Evolutionary conservation across 2,113 vertebrate genomes (phyloP).

Genomic region (Grantiella picta): DNA sequence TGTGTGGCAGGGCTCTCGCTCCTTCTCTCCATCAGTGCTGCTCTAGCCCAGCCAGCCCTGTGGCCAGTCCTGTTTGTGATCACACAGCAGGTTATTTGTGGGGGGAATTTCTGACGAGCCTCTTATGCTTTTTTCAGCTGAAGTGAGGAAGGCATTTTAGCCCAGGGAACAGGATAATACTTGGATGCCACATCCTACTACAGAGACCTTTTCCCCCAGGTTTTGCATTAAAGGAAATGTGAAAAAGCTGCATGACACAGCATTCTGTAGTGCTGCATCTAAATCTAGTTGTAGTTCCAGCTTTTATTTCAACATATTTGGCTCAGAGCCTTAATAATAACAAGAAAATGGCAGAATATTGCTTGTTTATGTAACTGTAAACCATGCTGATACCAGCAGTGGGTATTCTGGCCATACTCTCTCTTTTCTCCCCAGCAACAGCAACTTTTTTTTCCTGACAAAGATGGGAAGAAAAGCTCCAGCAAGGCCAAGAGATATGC

Average conservation of each 20-base stretch:
- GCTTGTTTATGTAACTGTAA: not conserved
- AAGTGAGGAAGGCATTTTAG: not conserved
- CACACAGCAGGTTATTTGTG: fast-evolving
- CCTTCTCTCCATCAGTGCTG: not conserved
- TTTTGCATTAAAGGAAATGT: not conserved
- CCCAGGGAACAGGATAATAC: not conserved
- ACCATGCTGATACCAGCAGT: not conserved
- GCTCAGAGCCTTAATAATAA: not conserved
- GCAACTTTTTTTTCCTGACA: not conserved
- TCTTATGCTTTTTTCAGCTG: not conserved
- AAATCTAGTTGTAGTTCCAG: not conserved
- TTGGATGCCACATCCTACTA: not conserved
- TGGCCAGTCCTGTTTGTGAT: not conserved
- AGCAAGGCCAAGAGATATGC: not conserved
- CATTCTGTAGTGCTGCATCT: not conserved
- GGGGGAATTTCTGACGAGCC: not conserved
- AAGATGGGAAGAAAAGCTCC: not conserved
- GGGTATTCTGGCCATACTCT: not conserved
- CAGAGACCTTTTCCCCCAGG: not conserved
- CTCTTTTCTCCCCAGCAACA: not conserved
- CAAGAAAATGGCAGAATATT: not conserved
- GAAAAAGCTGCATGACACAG: not conserved
- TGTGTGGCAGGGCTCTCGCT: not conserved
- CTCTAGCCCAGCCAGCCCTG: not conserved
- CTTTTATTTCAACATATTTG: not conserved